Evolutionary conservation across 2,888 invertebrate genomes (phyloP).

Genomic region (Masnerella sp.): DNA sequence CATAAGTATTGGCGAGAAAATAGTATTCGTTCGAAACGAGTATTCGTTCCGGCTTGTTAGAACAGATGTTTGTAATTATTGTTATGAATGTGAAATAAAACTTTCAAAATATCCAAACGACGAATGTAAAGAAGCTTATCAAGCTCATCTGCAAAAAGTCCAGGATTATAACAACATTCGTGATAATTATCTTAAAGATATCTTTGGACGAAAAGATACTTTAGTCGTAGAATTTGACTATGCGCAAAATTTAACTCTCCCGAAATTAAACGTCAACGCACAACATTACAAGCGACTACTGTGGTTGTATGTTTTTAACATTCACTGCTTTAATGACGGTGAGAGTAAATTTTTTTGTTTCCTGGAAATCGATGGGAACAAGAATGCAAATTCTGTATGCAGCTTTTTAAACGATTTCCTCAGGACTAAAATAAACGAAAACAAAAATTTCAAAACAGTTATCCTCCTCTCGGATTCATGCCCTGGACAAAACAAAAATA

Average conservation of each 20-base stretch:
- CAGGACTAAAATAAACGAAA: background rate
- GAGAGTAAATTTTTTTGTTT: constrained; percentile 3
- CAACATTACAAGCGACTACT: constrained; percentile 5
- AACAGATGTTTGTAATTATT: too few relatives aligned
- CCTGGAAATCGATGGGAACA: background rate
- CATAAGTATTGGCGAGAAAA: too few relatives aligned
- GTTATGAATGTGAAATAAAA: too few relatives aligned
- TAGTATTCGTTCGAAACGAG: too few relatives aligned
- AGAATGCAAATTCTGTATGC: constrained; percentile 18
- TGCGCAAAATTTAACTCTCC: constrained; percentile 5
- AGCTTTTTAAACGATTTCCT: constrained; percentile 13
- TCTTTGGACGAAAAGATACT: background rate
- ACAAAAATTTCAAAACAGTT: background rate
- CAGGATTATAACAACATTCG: too few relatives aligned
- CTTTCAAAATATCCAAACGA: too few relatives aligned
- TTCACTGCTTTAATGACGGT: constrained; percentile 10
- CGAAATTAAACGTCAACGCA: constrained; percentile 5
- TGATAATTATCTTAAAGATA: too few relatives aligned
- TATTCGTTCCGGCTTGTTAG: too few relatives aligned
- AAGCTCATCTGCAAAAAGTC: too few relatives aligned
- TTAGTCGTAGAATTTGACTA: constrained; percentile 10
- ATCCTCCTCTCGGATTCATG: constrained; percentile 2
- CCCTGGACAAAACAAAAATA: constrained; percentile 13
- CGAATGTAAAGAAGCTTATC: too few relatives aligned
- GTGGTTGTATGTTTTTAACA: constrained; percentile 9